phyloP scores from a whole-genome alignment of 1,140 invertebrate species.

The Halotydeus destructor region DNA sequence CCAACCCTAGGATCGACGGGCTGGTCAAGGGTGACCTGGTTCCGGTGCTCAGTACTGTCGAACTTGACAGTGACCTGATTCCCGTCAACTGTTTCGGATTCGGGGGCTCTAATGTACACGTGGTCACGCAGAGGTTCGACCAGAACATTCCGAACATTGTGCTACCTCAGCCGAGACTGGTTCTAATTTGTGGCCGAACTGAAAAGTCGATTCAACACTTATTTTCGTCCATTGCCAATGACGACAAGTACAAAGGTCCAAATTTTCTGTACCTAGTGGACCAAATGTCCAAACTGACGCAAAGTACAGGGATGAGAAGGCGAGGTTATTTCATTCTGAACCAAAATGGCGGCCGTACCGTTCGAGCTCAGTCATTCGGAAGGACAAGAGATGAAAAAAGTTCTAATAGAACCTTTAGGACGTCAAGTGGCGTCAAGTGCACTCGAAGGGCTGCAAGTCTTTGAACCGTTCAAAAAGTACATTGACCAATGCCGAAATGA shows the following conservation, averaged over 20 bases:
- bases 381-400: too few species aligned
- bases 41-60: slow-evolving; percentile 25
- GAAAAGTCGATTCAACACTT: slow-evolving; percentile 26
- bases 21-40: slow-evolving; percentile 52
- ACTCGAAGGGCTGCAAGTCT: too few species aligned
- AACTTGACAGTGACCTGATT: slow-evolving; percentile 54
- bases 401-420: too few species aligned
- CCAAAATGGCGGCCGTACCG: too few species aligned
- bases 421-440: too few species aligned
- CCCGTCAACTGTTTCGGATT: slow-evolving; percentile 92
- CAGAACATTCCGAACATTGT: slow-evolving; percentile 13
- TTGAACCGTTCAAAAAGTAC: too few species aligned
- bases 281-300: slow-evolving; percentile 4
- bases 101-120: slow-evolving; percentile 85
- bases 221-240: slow-evolving; percentile 21
- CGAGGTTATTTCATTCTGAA: too few species aligned
- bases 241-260: slow-evolving; percentile 17
- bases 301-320: too few species aligned
- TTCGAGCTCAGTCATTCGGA: too few species aligned
- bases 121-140: slow-evolving; percentile 45
- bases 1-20: slow-evolving; percentile 31
- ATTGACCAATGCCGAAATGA: too few species aligned
- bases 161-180: slow-evolving; percentile 20
- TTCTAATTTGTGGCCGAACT: slow-evolving; percentile 27
- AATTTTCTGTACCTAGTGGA: slow-evolving; percentile 10